These are phyloP conservation scores for Drosophila melanosoma DNA, from an alignment of 2,888 invertebrate species.

Conservation along the genomic window DNA sequence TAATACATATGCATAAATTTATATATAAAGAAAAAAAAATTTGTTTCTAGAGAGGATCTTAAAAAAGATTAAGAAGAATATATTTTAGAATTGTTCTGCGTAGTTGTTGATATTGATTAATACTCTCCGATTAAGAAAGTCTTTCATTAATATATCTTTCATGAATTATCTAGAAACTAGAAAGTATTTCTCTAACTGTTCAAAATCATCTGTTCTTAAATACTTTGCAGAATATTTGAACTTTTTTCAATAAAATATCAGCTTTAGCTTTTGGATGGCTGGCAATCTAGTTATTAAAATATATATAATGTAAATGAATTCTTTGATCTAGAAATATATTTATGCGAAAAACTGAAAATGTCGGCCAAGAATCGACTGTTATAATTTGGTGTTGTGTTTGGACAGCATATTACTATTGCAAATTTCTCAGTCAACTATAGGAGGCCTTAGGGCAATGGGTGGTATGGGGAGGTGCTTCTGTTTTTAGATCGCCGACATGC, in stretches of 20 bases:
- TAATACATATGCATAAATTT: background rate
- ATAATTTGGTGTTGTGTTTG: conserved; percentile 2
- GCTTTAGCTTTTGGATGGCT: background rate
- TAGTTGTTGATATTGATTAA: background rate
- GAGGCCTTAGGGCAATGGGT: background rate
- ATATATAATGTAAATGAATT: background rate
- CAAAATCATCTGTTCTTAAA: background rate
- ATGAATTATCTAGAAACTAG: background rate
- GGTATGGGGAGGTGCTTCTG: conserved; percentile 1
- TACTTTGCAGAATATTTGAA: background rate
- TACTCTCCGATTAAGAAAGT: background rate
- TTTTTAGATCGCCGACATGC: conserved; percentile 25
- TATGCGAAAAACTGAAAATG: background rate
- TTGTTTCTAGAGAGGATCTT: background rate
- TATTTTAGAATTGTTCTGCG: background rate
- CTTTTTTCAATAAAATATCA: background rate
- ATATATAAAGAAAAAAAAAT: background rate
- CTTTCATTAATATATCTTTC: background rate
- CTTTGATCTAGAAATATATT: background rate
- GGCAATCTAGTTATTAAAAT: background rate
- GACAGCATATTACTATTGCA: conserved; percentile 14
- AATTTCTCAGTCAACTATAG: conserved; percentile 27
- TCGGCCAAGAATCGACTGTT: conserved; percentile 18
- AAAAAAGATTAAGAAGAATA: background rate
- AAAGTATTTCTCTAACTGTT: too few species aligned